Evolutionary conservation across 1,140 invertebrate species (phyloP), one percentile per base, ranked within the genome.

Genomic region (Aleiodes sp.): DNA sequence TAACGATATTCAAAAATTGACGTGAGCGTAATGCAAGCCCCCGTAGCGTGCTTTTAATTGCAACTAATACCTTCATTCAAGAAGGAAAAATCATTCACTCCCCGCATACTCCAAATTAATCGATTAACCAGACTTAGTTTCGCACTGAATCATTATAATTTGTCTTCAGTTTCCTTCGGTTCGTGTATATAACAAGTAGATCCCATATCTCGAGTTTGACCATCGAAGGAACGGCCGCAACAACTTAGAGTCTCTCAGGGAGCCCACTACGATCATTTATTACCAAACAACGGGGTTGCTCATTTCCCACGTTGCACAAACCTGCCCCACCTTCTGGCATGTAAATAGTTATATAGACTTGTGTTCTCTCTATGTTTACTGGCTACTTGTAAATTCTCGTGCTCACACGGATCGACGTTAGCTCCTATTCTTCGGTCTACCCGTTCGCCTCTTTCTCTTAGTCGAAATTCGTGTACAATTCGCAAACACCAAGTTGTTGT

Each of bases 221-320:
- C 52, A 65, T 65, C 26, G 56, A 70, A 65, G 62, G 43, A 65
- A 70, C 33, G 68, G 68, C 59, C 61, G 52, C 46, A 43, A 60
- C 43, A 41, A 65, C 65, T 70, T 56, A 70, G 59, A 63, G 68
- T 65, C 68, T 65, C 68, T 70, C 65, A 59, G 68, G 68, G 29
- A 64, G 24, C 29, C 28, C 21, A 28, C 62, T 65, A 41, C 24
- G 62, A 70, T 70, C 68, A 62, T 70, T 70, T 70, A 70, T 70
- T 70, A 65, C 62, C 57, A 63, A 59, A 46, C 37, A 24, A 29
- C 28, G 16, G 43, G 41, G 9, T n/a, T 43, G n/a, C 41, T 56
- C 63, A 52, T 14, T 35, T 43, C 63, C 21, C 21, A 19, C 46
- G 29, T 35, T 61, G 28, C 61, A 14, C 4, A 41, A 21, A 16